These are phyloP conservation scores for Reticulitermes speratus DNA, from an alignment of 1,140 invertebrate genomes.

Conservation along the genomic window DNA sequence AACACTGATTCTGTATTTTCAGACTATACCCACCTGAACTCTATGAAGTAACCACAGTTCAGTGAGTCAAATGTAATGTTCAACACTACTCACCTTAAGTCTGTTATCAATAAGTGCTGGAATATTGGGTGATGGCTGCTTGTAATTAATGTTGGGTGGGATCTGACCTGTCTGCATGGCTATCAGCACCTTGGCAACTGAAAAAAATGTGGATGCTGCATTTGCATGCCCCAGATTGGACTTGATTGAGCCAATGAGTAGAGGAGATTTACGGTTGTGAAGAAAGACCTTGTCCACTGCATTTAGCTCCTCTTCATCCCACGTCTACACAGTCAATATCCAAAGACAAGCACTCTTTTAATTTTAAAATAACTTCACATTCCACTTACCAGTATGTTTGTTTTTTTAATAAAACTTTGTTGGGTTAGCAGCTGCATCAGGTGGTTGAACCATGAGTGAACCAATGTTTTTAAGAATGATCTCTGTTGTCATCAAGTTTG, in stretches of 20 bases:
- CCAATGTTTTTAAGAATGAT: too few relatives aligned
- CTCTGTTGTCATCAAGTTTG: too few relatives aligned
- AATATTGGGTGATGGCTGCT: slow-evolving; percentile 63
- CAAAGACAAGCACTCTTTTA: background rate
- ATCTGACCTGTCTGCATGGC: slow-evolving; percentile 72
- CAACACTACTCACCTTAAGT: slow-evolving; percentile 55
- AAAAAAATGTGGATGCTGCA: slow-evolving; percentile 52
- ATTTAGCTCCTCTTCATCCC: slow-evolving; percentile 63
- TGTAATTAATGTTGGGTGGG: slow-evolving; percentile 79
- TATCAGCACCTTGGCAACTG: slow-evolving; percentile 44
- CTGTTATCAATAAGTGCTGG: slow-evolving; percentile 67
- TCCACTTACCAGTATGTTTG: too few relatives aligned
- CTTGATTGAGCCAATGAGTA: slow-evolving; percentile 62
- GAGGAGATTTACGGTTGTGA: slow-evolving; percentile 48
- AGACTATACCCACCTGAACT: too few relatives aligned
- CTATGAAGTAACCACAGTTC: too few relatives aligned
- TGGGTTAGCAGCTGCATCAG: too few relatives aligned
- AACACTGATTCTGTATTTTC: background rate
- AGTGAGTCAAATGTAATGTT: background rate
- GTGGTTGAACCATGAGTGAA: too few relatives aligned
- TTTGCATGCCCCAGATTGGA: slow-evolving; percentile 66
- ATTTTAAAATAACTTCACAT: too few relatives aligned
- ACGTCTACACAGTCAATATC: background rate
- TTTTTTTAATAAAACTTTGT: too few relatives aligned
- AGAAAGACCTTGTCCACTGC: slow-evolving; percentile 62